Evolutionary conservation across 2,888 invertebrate species (phyloP), one percentile per base, ranked within the genome.

Genomic region (Diaphora mendica): DNA sequence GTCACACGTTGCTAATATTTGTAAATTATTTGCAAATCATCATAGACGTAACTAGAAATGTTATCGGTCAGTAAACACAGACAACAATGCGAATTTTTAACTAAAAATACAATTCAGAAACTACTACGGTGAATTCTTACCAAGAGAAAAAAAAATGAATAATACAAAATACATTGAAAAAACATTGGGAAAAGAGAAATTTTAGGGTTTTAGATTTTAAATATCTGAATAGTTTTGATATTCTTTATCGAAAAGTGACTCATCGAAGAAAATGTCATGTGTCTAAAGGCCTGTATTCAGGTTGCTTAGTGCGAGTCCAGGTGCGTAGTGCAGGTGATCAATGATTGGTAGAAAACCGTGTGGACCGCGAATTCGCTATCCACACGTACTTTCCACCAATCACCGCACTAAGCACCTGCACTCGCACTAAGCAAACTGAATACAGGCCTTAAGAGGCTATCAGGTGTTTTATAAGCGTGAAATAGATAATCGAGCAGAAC

Each of bases 41-140:
- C 30, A 9, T 62, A 62, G 75, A 69, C 74, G 72, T 68, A 72
- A 76, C 73, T 67, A 75, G 65, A 69, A 26, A 35, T 33, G 17
- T 23, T 23, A 51, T 55, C 13, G 17, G 67, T 30, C 8, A n/a
- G 20, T 67, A 20, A 44, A 44, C 17, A 44, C 26, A 30, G 17
- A 30, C 4, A 30, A 62, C 30, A 62, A n/a, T n/a, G 9, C 23
- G 0, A n/a, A n/a, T 48, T 59, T 26, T 15, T n/a, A n/a, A n/a
- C n/a, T n/a, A n/a, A n/a, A n/a, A 51, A 23, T 51, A 20, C n/a
- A 9, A n/a, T 55, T 11, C 9, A 51, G 23, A 51, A 23, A n/a
- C 3, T 55, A 55, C 51, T 51, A 9, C 48, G 7, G 23, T 23
- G 7, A 23, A 51, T 5, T 23, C 1, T 51, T n/a, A n/a, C n/a